Evolutionary conservation across 2,113 vertebrate species (phyloP), one percentile per base, ranked within the genome.

Genomic region (Polyodon spathula): DNA sequence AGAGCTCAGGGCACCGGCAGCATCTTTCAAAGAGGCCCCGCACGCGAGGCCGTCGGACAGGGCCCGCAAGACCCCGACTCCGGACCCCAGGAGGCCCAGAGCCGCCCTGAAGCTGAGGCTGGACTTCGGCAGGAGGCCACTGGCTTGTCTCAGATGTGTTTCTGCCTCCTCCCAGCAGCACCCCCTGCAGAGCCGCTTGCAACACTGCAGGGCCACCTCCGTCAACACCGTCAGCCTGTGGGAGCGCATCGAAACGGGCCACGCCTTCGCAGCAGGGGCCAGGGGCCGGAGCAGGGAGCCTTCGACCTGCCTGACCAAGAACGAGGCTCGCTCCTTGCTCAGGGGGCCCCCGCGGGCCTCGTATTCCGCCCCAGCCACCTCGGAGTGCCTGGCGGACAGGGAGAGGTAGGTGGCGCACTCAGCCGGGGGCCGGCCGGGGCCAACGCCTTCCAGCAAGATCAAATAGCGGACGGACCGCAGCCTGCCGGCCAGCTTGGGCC

Each of bases 401-500:
- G 68, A 50, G 69, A 79, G 27, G 70, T 79, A 74, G 46, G 80
- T 78, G 1, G 86, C 89, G 69, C 63, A 65, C 76, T 66, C 77
- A 40, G 12, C 73, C 4, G 59, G 68, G 0, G 6, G 15, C 11
- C 2, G 1, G 0, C 5, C 11, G 3, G 10, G 17, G 62, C 42
- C 70, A 0, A 57, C 76, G 12, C 72, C 63, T 48, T 88, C 86
- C 68, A 89, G 65, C 62, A 97, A 72, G 56, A 90, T 71, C 8
- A 92, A 80, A 67, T 95, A 95, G 17, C 78, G 78, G 57, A 92
- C 71, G 17, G 93, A 86, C 66, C 80, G 83, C 54, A 94, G 61
- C n/a, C 89, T 77, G 27, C 66, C 69, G 0, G 39, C 42, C 0
- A 94, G 74, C 2, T 64, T 71, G 58, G 54, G n/a, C n/a, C n/a